phyloP scores from a whole-genome alignment of 2,113 vertebrate species.

The Phaethon lepturus region DNA sequence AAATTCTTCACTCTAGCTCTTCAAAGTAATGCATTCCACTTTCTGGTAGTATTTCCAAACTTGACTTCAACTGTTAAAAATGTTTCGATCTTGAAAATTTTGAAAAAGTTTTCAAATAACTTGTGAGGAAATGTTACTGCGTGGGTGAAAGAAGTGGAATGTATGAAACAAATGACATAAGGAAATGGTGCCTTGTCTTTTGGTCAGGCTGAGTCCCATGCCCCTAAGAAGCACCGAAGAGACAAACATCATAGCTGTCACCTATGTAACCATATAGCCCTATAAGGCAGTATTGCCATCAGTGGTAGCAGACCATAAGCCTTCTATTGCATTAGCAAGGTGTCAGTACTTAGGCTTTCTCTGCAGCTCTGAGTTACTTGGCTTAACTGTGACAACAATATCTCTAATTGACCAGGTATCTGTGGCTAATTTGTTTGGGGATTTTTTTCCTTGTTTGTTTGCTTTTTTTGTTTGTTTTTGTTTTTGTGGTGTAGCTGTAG shows the following conservation, averaged over 20 bases:
- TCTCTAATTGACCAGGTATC: not conserved
- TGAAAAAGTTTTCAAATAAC: not conserved
- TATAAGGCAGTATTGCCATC: not conserved
- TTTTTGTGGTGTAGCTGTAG: too few relatives aligned
- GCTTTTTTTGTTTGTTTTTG: not conserved
- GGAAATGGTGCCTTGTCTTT: not conserved
- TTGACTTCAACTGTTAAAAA: not conserved
- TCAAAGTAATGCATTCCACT: not conserved
- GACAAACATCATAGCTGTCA: not conserved
- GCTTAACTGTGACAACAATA: not conserved
- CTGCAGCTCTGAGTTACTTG: not conserved
- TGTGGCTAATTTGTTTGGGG: not conserved
- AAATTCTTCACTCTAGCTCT: not conserved
- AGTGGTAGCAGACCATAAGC: too few relatives aligned
- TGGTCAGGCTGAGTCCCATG: too few relatives aligned
- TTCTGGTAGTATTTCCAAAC: not conserved
- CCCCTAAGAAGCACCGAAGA: not conserved
- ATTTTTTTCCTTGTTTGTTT: not conserved
- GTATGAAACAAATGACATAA: not conserved
- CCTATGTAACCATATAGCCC: fast-evolving
- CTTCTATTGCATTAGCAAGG: not conserved
- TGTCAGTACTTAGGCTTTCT: not conserved
- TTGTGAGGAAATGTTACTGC: not conserved
- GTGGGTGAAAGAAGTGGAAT: not conserved
- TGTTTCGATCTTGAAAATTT: not conserved